These are phyloP conservation scores for Arenicola marina DNA, from an alignment of 2,888 invertebrate genomes.

Conservation along the genomic window DNA sequence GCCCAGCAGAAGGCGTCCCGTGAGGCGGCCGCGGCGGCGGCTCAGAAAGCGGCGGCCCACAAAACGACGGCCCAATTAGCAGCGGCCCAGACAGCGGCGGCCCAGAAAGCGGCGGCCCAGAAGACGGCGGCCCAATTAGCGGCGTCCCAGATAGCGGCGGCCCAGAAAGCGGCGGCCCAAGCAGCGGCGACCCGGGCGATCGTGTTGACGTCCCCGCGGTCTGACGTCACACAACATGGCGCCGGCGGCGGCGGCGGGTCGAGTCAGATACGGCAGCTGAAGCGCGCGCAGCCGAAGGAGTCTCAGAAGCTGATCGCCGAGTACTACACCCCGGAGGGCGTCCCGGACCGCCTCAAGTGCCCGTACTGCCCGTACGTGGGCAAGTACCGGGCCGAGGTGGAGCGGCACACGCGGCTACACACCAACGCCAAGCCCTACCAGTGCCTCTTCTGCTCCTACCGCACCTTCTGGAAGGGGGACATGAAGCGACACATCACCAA, in stretches of 20 bases:
- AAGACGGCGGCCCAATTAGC: no score
- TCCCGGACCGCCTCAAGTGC: constrained; percentile 66
- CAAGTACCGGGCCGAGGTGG: constrained; percentile 63
- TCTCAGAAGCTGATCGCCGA: not conserved
- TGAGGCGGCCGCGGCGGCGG: no score
- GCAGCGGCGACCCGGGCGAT: no score
- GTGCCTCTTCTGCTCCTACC: constrained; percentile 62
- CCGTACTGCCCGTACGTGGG: constrained; percentile 66
- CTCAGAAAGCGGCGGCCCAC: no score
- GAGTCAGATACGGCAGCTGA: not conserved
- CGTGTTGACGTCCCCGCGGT: not conserved
- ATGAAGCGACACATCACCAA: constrained; percentile 63
- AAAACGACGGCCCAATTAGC: no score
- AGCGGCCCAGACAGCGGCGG: no score
- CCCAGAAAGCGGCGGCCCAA: no score
- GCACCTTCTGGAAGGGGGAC: constrained; percentile 64
- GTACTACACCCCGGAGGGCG: not conserved
- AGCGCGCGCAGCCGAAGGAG: not conserved
- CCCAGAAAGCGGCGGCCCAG: no score
- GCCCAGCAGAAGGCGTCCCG: no score
- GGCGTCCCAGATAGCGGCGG: no score
- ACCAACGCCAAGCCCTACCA: constrained; percentile 61
- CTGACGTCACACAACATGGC: not conserved
- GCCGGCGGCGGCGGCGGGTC: no score
- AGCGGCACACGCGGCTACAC: constrained; percentile 62